Evolutionary conservation across 2,888 invertebrate genomes (phyloP).

Genomic region (Brenthis daphne): DNA sequence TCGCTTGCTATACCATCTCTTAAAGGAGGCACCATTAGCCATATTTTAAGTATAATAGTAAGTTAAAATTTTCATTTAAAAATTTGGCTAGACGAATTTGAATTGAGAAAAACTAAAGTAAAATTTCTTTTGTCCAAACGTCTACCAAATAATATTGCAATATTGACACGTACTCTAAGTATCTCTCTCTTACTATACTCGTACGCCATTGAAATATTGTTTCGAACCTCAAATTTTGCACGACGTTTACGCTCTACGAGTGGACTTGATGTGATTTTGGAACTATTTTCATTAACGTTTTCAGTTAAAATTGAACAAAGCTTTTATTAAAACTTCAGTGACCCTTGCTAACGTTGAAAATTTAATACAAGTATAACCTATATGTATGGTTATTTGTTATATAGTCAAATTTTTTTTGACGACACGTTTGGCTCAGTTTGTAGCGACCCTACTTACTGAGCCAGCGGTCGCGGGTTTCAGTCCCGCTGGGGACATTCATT

Average conservation of each 20-base stretch:
- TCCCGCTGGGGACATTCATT: too few species aligned
- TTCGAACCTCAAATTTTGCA: conserved; percentile 9
- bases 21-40: too few species aligned
- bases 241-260: conserved; percentile 3
- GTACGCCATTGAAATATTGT: conserved; percentile 8
- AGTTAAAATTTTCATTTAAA: too few species aligned
- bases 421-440: too few species aligned
- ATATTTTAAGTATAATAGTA: too few species aligned
- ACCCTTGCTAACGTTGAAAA: background rate
- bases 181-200: too few species aligned
- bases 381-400: background rate
- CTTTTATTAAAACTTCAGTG: background rate
- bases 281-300: conserved; percentile 17
- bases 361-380: background rate
- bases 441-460: too few species aligned
- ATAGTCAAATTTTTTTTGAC: too few species aligned
- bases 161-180: background rate
- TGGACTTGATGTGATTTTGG: conserved; percentile 11
- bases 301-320: conserved; percentile 7
- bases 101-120: background rate
- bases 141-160: too few species aligned
- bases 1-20: too few species aligned
- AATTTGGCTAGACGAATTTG: too few species aligned
- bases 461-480: too few species aligned
- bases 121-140: background rate